Evolutionary conservation across 2,888 invertebrate species (phyloP), one percentile per base, ranked within the genome.

Genomic region (Diaphora mendica): DNA sequence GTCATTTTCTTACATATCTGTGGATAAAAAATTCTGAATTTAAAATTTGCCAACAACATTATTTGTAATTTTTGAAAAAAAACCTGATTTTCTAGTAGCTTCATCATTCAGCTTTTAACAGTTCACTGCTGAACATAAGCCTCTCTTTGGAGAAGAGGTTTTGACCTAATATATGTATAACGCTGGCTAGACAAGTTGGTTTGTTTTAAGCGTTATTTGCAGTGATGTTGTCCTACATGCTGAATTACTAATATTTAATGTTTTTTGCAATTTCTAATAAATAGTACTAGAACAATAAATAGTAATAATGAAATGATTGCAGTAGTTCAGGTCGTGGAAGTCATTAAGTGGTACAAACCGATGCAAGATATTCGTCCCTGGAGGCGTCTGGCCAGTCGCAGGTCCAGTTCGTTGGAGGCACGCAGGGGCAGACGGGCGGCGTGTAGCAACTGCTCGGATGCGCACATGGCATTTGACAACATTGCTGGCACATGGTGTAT

Each of bases 1-100:
- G 92, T 92, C 94, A 94, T 94, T 48, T 94, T 91, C 13, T 93
- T 93, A 76, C 95, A 95, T 64, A 95, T 93, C 95, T 95, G 82
- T 20, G 4, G n/a, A n/a, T 17, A 59, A 0, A n/a, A 39, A 7
- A 30, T 48, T 15, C 5, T 17, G 30, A 9, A 30, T 8, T 69
- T 51, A 26, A 23, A n/a, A n/a, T 55, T 11, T n/a, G 55, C 13
- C 13, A n/a, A n/a, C 11, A 55, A 23, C 13, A 55, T n/a, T n/a
- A 9, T 55, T 3, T 3, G 11, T 9, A 11, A 11, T 8, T 11
- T n/a, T n/a, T 55, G 4, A 13, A 55, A 55, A n/a, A n/a, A n/a
- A 2, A n/a, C 13, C 11, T 55, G 55, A 0, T 55, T 55, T 13
- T 11, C 11, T 55, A 13, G 55, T 4, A 3, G n/a, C 1, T 2